A percentile compares a stretch with the other conserved stretches of the same genome.
phyloP scores from a whole-genome alignment of 2,888 invertebrate genomes.

The Caenorhabditis sp. region DNA sequence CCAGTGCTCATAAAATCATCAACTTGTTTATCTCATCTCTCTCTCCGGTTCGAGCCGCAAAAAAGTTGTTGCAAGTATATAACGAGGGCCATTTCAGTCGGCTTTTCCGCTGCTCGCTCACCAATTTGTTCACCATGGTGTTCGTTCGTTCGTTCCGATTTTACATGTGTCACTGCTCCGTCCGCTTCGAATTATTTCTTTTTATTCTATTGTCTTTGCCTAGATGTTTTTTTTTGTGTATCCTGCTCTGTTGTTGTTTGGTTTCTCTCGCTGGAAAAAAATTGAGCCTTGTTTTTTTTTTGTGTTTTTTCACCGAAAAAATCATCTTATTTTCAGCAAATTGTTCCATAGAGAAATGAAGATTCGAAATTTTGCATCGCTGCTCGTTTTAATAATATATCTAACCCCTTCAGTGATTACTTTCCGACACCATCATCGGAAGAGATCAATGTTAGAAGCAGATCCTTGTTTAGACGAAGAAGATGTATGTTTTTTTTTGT shows the following conservation, averaged over 20 bases:
- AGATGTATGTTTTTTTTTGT: background rate
- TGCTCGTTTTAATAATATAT: background rate
- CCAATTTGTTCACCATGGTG: conserved; percentile 1
- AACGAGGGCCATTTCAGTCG: background rate
- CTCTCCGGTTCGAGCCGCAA: background rate
- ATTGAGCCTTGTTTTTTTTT: background rate
- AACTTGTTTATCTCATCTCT: background rate
- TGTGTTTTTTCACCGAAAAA: background rate
- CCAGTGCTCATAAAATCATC: background rate
- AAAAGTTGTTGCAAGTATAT: background rate
- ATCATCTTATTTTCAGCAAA: background rate
- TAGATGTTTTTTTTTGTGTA: too few species aligned
- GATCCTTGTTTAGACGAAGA: conserved; percentile 8
- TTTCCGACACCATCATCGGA: background rate
- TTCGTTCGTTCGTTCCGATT: background rate
- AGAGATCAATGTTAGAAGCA: conserved; percentile 6
- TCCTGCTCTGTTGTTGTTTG: background rate
- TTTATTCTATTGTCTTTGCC: background rate
- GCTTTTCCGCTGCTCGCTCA: background rate
- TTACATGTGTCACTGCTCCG: background rate
- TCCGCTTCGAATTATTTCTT: background rate
- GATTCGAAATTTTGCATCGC: background rate
- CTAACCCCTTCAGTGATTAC: background rate
- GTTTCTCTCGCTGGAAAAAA: background rate
- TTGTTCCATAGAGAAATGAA: background rate